Conservation (phyloP, 2,113 vertebrate species). For the Pelobates fuscus region DNA sequence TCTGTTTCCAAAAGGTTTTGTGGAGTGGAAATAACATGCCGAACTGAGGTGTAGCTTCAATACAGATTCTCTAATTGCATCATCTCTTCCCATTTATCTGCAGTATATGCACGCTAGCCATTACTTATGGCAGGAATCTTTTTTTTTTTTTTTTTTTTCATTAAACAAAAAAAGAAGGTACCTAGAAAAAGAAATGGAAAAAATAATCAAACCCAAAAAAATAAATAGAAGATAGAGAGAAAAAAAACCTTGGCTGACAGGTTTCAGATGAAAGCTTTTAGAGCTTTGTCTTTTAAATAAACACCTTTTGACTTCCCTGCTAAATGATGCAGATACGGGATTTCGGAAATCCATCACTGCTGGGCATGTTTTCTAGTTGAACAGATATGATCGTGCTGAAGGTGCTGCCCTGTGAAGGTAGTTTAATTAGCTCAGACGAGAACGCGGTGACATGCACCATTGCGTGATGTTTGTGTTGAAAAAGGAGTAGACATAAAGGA, state of each 20-base stretch:
- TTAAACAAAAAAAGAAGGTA: conserved; percentile 11
- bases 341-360: conserved; percentile 23
- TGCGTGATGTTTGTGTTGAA: conserved; percentile 10
- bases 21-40: conserved; percentile 80
- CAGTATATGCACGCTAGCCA: conserved; percentile 51
- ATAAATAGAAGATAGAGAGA: no score
- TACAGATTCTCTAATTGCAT: conserved; percentile 64
- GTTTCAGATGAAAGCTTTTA: conserved; percentile 45
- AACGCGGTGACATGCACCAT: conserved; percentile 1
- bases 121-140: conserved; percentile 36
- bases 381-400: conserved; percentile 13
- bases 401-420: conserved; percentile 13
- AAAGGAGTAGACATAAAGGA: not conserved
- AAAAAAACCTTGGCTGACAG: conserved; percentile 8
- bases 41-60: conserved; percentile 64
- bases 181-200: not conserved
- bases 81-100: conserved; percentile 54
- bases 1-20: conserved; percentile 73
- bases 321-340: conserved; percentile 18
- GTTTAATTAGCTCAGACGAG: conserved; percentile 26
- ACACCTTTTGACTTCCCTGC: conserved; percentile 37
- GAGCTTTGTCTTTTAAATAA: conserved; percentile 35
- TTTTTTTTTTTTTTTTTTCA: conserved; percentile 13
- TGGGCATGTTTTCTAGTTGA: not conserved
- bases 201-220: not conserved